Evolutionary conservation across 2,888 invertebrate species (phyloP).

Genomic region (Scaptodrosophila latifasciaeformis): DNA sequence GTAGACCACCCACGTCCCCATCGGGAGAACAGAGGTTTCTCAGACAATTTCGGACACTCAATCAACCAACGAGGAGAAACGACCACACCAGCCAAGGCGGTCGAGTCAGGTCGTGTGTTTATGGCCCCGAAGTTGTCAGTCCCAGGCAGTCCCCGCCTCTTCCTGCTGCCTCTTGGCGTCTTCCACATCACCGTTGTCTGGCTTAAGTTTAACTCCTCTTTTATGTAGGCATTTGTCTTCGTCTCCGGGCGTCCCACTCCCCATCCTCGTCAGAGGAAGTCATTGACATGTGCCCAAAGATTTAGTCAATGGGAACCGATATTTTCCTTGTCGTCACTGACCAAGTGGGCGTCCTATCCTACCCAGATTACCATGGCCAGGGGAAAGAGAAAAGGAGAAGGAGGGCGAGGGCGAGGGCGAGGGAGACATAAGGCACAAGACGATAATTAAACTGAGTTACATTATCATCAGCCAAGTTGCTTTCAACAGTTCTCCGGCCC

Average conservation of each 20-base stretch:
- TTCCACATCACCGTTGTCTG: background rate
- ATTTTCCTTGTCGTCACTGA: background rate
- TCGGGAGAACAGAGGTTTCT: constrained; percentile 7
- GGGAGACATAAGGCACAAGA: constrained; percentile 27
- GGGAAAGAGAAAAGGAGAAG: background rate
- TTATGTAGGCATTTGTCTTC: background rate
- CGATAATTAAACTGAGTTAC: constrained; percentile 27
- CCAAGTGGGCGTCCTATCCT: no score
- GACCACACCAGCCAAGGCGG: background rate
- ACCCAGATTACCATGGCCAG: no score
- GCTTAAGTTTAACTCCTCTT: background rate
- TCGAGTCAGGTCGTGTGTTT: background rate
- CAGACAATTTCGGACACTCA: constrained; percentile 1
- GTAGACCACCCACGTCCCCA: constrained; percentile 40
- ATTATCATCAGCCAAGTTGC: constrained; percentile 13
- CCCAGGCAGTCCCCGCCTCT: no score
- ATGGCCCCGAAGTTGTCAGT: no score
- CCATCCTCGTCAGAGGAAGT: background rate
- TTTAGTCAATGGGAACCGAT: constrained; percentile 28
- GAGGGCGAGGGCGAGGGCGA: constrained; percentile 3
- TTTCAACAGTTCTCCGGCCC: constrained; percentile 24
- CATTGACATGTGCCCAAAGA: constrained; percentile 11
- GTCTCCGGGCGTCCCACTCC: background rate
- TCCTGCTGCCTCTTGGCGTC: no score
- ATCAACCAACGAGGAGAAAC: no score